Evolutionary conservation across 2,113 vertebrate species (phyloP).

Genomic region (Hemicordylus capensis): DNA sequence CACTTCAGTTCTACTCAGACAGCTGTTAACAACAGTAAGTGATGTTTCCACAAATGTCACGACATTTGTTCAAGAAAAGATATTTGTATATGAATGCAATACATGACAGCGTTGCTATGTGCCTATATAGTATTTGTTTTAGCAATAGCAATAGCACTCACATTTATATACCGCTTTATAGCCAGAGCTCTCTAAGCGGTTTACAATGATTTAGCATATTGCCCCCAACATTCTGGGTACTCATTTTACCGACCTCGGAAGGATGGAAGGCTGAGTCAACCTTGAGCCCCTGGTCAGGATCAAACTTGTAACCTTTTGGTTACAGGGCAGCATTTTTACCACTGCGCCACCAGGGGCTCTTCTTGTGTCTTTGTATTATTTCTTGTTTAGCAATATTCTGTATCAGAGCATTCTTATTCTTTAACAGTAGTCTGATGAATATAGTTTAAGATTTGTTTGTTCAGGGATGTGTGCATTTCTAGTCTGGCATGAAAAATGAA

Average conservation of each 20-base stretch:
- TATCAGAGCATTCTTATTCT: not conserved
- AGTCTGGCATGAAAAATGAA: not conserved
- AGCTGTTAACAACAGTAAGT: constrained; percentile 78
- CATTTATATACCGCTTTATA: too few species aligned
- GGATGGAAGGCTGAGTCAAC: too few species aligned
- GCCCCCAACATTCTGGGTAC: too few species aligned
- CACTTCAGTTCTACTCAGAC: constrained; percentile 79
- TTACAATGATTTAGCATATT: too few species aligned
- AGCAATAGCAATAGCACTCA: too few species aligned
- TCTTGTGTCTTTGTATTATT: not conserved
- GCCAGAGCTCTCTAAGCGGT: too few species aligned
- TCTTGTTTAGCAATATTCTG: not conserved
- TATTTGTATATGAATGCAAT: not conserved
- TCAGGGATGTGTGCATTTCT: not conserved
- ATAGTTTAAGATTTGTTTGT: not conserved
- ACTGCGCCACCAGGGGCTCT: too few species aligned
- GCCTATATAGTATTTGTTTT: not conserved
- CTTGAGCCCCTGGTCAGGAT: too few species aligned
- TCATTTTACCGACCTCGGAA: too few species aligned
- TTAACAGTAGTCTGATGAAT: not conserved
- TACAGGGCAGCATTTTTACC: too few species aligned
- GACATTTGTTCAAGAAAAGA: not conserved
- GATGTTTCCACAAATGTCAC: constrained; percentile 1
- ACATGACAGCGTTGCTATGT: not conserved
- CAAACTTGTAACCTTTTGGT: too few species aligned